These are phyloP conservation scores for Hydrotaea diabolus DNA, from an alignment of 2,888 invertebrate genomes.

Conservation along the genomic window DNA sequence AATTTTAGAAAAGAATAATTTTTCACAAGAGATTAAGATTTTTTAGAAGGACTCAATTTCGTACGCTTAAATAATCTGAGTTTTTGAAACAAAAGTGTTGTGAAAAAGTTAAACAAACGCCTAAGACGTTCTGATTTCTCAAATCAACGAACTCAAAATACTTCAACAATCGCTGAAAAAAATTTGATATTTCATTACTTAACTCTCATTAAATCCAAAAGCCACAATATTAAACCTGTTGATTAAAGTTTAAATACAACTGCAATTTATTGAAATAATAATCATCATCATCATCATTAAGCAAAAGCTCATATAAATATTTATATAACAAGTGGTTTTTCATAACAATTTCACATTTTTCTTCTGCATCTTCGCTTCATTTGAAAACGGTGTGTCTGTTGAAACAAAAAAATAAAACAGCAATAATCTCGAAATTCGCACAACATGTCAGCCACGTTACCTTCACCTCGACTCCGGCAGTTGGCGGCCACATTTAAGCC, in stretches of 20 bases:
- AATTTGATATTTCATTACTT: not conserved
- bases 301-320: not conserved
- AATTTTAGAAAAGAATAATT: too few relatives aligned
- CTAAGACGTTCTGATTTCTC: not conserved
- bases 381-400: constrained; percentile 16
- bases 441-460: constrained; percentile 30
- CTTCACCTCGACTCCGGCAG: constrained; percentile 56
- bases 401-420: too few relatives aligned
- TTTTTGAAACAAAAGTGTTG: too few relatives aligned
- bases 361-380: not conserved
- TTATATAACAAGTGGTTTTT: constrained; percentile 25
- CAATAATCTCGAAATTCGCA: not conserved
- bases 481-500: constrained; percentile 50
- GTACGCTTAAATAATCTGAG: too few relatives aligned
- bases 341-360: not conserved
- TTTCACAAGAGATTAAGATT: too few relatives aligned
- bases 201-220: not conserved
- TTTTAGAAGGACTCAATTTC: too few relatives aligned
- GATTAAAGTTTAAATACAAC: not conserved
- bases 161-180: not conserved
- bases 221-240: not conserved
- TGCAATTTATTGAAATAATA: not conserved
- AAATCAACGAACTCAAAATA: not conserved
- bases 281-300: not conserved
- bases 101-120: not conserved